A percentile compares a stretch with the other conserved stretches of the same genome.
These are phyloP conservation scores for Larimichthys crocea DNA, from an alignment of 2,113 vertebrate species.

Conservation along the genomic window DNA sequence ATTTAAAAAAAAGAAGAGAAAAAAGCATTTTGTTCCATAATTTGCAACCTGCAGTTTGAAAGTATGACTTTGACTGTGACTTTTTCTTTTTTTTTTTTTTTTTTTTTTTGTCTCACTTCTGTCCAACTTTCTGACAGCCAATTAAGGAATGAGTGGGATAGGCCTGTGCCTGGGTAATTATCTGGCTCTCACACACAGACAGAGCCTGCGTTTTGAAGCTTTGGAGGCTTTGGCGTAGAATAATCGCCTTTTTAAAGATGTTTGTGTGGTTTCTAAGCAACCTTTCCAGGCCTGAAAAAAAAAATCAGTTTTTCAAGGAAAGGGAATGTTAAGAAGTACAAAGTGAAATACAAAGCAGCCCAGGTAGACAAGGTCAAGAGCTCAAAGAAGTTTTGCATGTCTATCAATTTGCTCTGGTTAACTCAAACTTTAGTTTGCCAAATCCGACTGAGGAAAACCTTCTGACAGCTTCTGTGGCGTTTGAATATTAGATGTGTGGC, in stretches of 20 bases:
- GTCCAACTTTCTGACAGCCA: conserved; percentile 69
- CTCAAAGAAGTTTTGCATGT: conserved; percentile 9
- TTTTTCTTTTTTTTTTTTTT: conserved; percentile 7
- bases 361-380: conserved; percentile 59
- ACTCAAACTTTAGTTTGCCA: conserved; percentile 23
- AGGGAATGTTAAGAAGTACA: conserved; percentile 32
- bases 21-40: background rate
- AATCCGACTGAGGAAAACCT: background rate
- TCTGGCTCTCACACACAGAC: conserved; percentile 69
- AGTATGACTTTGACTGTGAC: conserved; percentile 44
- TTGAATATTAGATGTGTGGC: background rate
- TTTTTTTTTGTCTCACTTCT: conserved; percentile 29
- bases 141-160: conserved; percentile 68
- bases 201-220: conserved; percentile 61
- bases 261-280: conserved; percentile 77
- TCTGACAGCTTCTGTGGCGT: conserved; percentile 15
- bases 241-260: conserved; percentile 73
- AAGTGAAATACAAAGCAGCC: conserved; percentile 34
- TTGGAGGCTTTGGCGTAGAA: conserved; percentile 62
- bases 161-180: conserved; percentile 72
- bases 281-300: conserved; percentile 41
- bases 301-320: conserved; percentile 21
- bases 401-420: background rate
- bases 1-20: conserved; percentile 5
- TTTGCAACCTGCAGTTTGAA: conserved; percentile 51